These are phyloP conservation scores for Lumbricus terrestris DNA, from an alignment of 2,888 invertebrate species.

Conservation along the genomic window DNA sequence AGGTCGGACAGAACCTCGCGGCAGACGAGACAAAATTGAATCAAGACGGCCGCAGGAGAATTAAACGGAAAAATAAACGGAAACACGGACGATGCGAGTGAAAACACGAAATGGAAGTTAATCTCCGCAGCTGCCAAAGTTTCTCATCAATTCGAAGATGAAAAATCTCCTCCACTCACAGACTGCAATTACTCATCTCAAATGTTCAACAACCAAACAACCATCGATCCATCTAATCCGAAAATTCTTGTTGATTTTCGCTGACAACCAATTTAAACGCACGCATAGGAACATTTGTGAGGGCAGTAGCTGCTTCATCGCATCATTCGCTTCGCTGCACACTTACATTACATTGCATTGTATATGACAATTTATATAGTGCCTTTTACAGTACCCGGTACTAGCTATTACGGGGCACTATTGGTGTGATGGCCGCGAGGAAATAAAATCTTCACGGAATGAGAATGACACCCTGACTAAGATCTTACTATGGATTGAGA, in stretches of 20 bases:
- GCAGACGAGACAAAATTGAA: not conserved
- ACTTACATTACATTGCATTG: no score
- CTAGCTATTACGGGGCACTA: no score
- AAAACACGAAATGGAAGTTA: not conserved
- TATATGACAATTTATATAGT: no score
- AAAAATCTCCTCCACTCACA: not conserved
- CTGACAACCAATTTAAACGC: not conserved
- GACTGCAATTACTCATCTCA: not conserved
- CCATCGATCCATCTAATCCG: not conserved
- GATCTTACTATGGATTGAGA: no score
- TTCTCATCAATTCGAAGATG: not conserved
- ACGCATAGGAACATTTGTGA: not conserved
- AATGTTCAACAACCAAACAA: not conserved
- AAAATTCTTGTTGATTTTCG: not conserved
- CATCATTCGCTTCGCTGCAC: not conserved
- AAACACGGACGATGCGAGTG: not conserved
- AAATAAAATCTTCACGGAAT: no score
- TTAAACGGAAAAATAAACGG: not conserved
- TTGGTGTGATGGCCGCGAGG: no score
- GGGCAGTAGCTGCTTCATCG: no score
- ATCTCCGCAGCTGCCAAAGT: not conserved
- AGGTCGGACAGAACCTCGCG: not conserved
- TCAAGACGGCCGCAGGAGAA: not conserved
- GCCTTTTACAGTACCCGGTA: no score
- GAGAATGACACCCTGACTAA: no score